Evolutionary conservation across 2,888 invertebrate species (phyloP).

Genomic region (Dorcus parallelipipedus): DNA sequence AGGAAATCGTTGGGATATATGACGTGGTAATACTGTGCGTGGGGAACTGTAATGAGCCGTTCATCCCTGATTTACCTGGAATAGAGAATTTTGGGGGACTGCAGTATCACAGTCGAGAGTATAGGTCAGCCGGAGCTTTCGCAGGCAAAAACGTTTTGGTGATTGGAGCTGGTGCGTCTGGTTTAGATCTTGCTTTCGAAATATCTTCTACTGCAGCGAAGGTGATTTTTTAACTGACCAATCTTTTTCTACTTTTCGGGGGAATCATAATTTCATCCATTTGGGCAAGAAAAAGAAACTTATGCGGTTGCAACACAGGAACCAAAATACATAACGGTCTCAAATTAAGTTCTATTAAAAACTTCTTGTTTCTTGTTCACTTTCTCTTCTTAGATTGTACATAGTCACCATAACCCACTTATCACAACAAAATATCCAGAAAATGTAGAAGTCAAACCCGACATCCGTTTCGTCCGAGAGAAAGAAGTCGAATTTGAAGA

Average conservation of each 20-base stretch:
- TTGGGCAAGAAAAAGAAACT: too few relatives aligned
- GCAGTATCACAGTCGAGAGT: conserved; percentile 76
- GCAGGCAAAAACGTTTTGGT: conserved; percentile 66
- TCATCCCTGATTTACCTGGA: conserved; percentile 66
- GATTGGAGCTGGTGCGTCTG: conserved; percentile 84
- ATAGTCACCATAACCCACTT: conserved; percentile 66
- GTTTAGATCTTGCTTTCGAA: conserved; percentile 71
- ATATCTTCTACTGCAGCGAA: conserved; percentile 59
- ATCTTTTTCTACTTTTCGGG: not conserved
- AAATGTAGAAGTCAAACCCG: conserved; percentile 66
- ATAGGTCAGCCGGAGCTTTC: conserved; percentile 69
- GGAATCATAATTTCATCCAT: too few relatives aligned
- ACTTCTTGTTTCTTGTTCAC: too few relatives aligned
- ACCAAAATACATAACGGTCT: too few relatives aligned
- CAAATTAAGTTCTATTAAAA: too few relatives aligned
- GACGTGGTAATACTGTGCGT: conserved; percentile 80
- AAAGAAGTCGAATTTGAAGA: conserved; percentile 58
- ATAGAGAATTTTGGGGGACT: conserved; percentile 60
- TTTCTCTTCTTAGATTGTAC: conserved; percentile 50
- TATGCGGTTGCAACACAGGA: too few relatives aligned
- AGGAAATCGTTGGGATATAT: conserved; percentile 55
- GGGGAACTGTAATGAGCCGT: conserved; percentile 80
- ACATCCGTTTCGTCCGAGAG: conserved; percentile 42
- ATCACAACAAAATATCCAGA: conserved; percentile 62
- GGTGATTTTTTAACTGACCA: conserved; percentile 36